Evolutionary conservation across 2,888 invertebrate genomes (phyloP).

Genomic region (Coenonympha glycerion): DNA sequence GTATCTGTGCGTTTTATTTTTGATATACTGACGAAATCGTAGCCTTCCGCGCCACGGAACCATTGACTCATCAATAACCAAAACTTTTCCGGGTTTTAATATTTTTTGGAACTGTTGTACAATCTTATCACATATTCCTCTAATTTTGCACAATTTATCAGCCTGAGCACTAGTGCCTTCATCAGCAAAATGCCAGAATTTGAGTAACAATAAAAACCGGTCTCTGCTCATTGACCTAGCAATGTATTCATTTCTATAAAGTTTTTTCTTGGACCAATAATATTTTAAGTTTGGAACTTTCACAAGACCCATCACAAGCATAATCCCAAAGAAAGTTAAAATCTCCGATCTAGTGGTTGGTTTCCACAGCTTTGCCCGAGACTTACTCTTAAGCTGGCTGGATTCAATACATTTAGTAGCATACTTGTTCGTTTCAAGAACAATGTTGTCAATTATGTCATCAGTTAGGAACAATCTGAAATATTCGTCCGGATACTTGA

Average conservation of each 20-base stretch:
- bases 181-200: neutral
- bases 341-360: too few relatives aligned
- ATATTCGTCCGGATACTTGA: neutral
- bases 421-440: neutral
- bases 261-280: too few relatives aligned
- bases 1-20: too few relatives aligned
- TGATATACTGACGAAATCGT: conserved; percentile 26
- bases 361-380: too few relatives aligned
- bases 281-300: too few relatives aligned
- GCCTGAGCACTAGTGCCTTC: neutral
- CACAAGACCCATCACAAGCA: too few relatives aligned
- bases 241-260: neutral
- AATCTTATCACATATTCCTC: neutral
- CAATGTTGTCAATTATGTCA: neutral
- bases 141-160: neutral
- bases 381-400: too few relatives aligned
- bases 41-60: conserved; percentile 36
- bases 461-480: neutral
- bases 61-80: conserved; percentile 22
- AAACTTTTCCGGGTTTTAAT: conserved; percentile 6
- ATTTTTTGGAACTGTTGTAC: neutral
- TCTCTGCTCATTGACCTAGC: neutral
- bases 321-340: too few relatives aligned
- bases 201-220: neutral
- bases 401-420: neutral